Evolutionary conservation across 2,888 invertebrate genomes (phyloP), one percentile per base, ranked within the genome.

Genomic region (Zonitis immaculata): DNA sequence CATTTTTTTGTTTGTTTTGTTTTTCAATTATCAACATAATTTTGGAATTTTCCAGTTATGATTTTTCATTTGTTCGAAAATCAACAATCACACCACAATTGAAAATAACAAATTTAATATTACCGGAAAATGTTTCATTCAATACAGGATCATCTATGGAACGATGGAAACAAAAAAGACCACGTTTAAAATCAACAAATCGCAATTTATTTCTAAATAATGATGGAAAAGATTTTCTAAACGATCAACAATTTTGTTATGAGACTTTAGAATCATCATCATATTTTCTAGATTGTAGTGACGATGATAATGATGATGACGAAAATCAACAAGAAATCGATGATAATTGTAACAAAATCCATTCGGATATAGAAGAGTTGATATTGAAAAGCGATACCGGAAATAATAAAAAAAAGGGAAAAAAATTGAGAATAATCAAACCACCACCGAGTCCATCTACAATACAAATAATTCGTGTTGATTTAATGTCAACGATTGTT

Each of bases 381-480:
- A 51, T 69, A 18, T 42, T 59, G 43, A 63, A 62, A 45, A 64
- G 61, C n/a, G 45, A 59, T 42, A 49, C 35, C 28, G 18, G 20
- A 14, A 47, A 49, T 45, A 16, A 48, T 39, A 50, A 50, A 7
- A 56, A 50, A 30, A 9, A 71, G 57, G 69, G 64, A 0, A 68
- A 74, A 32, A 66, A 65, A 52, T 71, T 73, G 56, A 69, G 70
- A 16, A 57, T 74, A 51, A 74, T 74, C 5, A 73, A 70, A 51
- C 71, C 69, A 51, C 71, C 74, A 1, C 66, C 70, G 4, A 75
- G 73, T 63, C 75, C 76, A 4, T 67, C 73, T 57, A 75, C 75
- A 0, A 69, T 72, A 52, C 73, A 75, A 63, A 64, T 76, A 8
- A 76, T 76, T 44, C 63, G 76, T 47, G 74, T 76, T 9, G 76